These are phyloP conservation scores for Pantherophis guttatus DNA, from an alignment of 2,113 vertebrate genomes.

Conservation along the genomic window DNA sequence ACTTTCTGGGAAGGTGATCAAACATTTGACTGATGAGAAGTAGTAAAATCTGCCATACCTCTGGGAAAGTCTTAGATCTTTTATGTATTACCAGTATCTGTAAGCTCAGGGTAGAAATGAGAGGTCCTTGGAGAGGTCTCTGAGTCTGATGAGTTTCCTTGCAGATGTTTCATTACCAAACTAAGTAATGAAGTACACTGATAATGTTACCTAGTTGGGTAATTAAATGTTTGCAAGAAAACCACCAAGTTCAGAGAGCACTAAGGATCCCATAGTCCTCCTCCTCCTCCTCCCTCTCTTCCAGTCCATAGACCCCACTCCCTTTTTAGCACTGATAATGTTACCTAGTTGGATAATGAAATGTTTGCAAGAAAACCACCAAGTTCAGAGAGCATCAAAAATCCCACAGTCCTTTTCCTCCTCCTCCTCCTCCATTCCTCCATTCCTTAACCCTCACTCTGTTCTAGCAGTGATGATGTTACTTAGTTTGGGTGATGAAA, in stretches of 20 bases:
- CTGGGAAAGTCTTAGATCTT: neutral
- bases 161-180: neutral
- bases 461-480: too few species aligned
- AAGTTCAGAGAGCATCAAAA: neutral
- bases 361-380: neutral
- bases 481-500: too few species aligned
- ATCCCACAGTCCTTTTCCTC: too few species aligned
- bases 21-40: conserved; percentile 12
- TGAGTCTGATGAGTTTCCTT: neutral
- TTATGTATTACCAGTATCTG: neutral
- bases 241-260: neutral
- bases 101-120: neutral
- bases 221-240: neutral
- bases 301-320: too few species aligned
- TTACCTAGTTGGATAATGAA: neutral
- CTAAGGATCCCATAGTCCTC: neutral
- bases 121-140: neutral
- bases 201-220: neutral
- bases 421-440: too few species aligned
- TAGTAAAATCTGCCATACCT: neutral
- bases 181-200: neutral
- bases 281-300: too few species aligned
- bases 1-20: conserved; percentile 26
- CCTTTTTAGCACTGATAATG: too few species aligned
- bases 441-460: too few species aligned